Percentiles rank a stretch among this genome's conserved stretches.
Evolutionary conservation across 2,113 vertebrate genomes (phyloP).

Genomic region (Puffinus mauretanicus): DNA sequence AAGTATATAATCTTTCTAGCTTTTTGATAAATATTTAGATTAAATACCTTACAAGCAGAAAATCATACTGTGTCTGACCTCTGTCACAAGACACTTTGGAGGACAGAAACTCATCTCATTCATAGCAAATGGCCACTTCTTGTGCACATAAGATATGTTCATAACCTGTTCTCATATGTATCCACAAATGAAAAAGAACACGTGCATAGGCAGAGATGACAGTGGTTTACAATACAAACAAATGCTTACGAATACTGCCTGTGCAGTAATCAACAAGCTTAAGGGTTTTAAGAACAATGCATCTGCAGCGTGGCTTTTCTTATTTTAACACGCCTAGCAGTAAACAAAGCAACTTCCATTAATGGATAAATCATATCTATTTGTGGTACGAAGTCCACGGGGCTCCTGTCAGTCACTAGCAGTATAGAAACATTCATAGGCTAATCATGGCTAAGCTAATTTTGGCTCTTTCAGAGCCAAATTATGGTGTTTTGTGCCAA

Average conservation of each 20-base stretch:
- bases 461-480: constrained; percentile 48
- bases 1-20: background rate
- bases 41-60: background rate
- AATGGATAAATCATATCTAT: constrained; percentile 8
- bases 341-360: constrained; percentile 19
- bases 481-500: constrained; percentile 54
- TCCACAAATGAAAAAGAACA: background rate
- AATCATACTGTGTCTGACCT: background rate
- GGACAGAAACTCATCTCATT: background rate
- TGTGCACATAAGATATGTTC: background rate
- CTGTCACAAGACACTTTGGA: background rate
- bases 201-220: background rate
- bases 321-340: constrained; percentile 27
- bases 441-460: constrained; percentile 56
- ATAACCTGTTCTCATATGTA: background rate
- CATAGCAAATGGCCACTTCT: background rate
- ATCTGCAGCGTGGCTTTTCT: constrained; percentile 28
- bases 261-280: constrained; percentile 11
- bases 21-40: background rate
- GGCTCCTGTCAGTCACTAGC: constrained; percentile 39
- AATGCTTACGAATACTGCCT: constrained; percentile 1
- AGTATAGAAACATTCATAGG: constrained; percentile 56
- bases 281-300: constrained; percentile 54
- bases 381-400: background rate
- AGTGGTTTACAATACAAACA: background rate